Evolutionary conservation across 1,140 invertebrate genomes (phyloP), one percentile per base, ranked within the genome.

Genomic region (Heliothis virescens): DNA sequence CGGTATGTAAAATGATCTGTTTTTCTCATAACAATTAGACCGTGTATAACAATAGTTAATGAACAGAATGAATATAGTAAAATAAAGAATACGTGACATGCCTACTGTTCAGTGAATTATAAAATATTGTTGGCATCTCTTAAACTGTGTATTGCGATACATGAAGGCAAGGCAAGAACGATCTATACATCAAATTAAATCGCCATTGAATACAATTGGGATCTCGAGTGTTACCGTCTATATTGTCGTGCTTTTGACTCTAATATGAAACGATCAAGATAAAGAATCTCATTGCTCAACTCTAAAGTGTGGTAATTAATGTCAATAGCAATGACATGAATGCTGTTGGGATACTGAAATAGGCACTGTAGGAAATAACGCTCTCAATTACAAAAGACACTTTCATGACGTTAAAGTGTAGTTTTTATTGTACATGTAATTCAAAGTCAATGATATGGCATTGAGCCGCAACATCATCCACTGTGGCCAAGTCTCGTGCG

Each of bases 141-240:
- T 57, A 12, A 73, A 55, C 11, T 73, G 48, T 34, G 21, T 55
- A 52, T 34, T 55, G 50, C 15, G 21, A 71, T 53, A 73, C 47
- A 34, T 67, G 48, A 67, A 67, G 63, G 41, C 63, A 67, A 52
- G 69, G 48, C 79, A 75, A 63, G 55, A 81, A 74, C 63, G 72
- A 81, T 85, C 84, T 62, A 86, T 84, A 82, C 78, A 82, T 87
- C 83, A 86, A 89, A 90, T 90, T 85, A 90, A 87, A 87, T 86
- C 72, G 82, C 85, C 84, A 91, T 91, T 90, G 85, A 89, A 83
- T 83, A 79, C 86, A 89, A 91, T 91, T 90, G 85, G 75, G 79
- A 80, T 21, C 57, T 79, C 63, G 62, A 69, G 69, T 59, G 52
- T 82, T 79, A 78, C 80, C 53, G 79, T 79, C 55, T 55, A 67